phyloP scores from a whole-genome alignment of 1,140 invertebrate species.

The Rhysida immarginata region DNA sequence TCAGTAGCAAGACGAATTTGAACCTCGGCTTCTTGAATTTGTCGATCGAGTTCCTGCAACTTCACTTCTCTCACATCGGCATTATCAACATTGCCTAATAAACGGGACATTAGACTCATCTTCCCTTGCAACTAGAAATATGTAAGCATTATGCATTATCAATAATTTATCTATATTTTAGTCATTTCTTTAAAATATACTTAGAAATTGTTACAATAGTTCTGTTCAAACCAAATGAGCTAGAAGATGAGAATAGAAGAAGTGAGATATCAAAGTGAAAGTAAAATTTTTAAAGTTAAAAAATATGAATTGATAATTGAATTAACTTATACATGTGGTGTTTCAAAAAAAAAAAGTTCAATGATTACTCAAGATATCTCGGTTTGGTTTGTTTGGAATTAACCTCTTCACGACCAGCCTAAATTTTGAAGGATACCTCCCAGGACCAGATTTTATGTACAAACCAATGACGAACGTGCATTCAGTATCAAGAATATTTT shows the following conservation, averaged over 20 bases:
- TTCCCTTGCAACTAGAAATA: slow-evolving; percentile 38
- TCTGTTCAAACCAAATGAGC: too few species aligned
- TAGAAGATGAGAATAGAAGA: too few species aligned
- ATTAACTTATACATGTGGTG: too few species aligned
- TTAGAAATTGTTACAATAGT: too few species aligned
- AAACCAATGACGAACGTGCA: too few species aligned
- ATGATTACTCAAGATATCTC: too few species aligned
- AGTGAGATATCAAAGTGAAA: not conserved
- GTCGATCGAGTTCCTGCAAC: slow-evolving; percentile 49
- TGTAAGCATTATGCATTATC: not conserved
- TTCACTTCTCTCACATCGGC: slow-evolving; percentile 60
- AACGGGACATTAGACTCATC: slow-evolving; percentile 46
- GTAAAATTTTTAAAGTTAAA: not conserved
- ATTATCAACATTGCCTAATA: slow-evolving; percentile 63
- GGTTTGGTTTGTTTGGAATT: too few species aligned
- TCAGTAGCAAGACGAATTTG: slow-evolving; percentile 41
- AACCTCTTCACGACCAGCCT: too few species aligned
- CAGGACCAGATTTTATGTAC: too few species aligned
- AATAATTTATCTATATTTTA: not conserved
- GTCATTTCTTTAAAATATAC: not conserved
- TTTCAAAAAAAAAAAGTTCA: too few species aligned
- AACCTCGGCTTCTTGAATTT: slow-evolving; percentile 46
- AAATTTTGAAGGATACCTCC: too few species aligned
- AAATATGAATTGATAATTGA: not conserved
- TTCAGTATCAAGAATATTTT: too few species aligned